Conservation (phyloP, 1,140 invertebrate genomes). For the Pantala flavescens region DNA sequence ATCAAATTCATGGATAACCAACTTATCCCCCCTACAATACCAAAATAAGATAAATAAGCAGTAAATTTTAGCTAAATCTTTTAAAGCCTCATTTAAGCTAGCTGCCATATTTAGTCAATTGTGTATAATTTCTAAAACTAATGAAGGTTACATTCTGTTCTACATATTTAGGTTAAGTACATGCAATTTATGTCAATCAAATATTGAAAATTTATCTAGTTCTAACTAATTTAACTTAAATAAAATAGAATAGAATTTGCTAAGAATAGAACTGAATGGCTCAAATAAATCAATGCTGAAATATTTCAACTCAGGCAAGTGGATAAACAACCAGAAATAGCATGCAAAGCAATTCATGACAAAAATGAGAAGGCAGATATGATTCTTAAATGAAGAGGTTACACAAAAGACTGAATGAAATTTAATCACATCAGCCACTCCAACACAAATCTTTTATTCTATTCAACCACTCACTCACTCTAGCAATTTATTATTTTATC, state of each 20-base stretch:
- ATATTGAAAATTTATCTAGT: background rate
- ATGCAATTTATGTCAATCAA: background rate
- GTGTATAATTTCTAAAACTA: too few species aligned
- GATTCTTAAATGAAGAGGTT: background rate
- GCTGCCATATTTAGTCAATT: too few species aligned
- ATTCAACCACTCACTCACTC: background rate
- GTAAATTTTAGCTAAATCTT: too few species aligned
- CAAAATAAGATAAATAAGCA: too few species aligned
- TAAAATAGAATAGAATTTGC: background rate
- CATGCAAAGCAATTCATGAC: constrained; percentile 9
- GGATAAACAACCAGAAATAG: background rate
- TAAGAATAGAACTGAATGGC: background rate
- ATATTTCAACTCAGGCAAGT: background rate
- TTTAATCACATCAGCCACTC: background rate
- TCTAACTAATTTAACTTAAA: background rate
- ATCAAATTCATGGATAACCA: too few species aligned
- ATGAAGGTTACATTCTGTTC: too few species aligned
- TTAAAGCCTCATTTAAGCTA: too few species aligned
- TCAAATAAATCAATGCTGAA: background rate
- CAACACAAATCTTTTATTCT: background rate
- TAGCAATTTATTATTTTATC: background rate
- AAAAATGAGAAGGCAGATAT: background rate
- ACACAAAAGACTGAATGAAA: background rate
- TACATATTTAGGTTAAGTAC: background rate
- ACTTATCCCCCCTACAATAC: too few species aligned